Conservation (phyloP, 2,888 invertebrate species). For the Synergus laeviventris region DNA sequence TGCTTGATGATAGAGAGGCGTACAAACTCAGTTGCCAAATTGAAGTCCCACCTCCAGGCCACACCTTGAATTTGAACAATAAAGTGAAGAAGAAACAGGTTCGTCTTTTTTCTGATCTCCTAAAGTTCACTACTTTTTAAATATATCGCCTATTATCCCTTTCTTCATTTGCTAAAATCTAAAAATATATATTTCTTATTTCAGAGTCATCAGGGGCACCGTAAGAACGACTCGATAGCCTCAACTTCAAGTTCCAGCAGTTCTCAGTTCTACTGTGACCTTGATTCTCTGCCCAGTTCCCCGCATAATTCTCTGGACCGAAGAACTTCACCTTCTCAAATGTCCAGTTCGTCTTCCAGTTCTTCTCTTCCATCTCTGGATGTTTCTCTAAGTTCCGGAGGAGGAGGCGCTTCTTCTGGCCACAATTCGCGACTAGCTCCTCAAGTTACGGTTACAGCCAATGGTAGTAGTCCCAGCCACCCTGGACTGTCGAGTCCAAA, state of each 20-base stretch:
- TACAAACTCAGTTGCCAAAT: slow-evolving; percentile 93
- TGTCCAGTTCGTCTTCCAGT: slow-evolving; percentile 87
- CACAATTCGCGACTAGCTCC: slow-evolving; percentile 55
- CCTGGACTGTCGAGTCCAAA: slow-evolving; percentile 76
- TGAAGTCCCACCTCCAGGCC: slow-evolving; percentile 81
- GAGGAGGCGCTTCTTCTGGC: slow-evolving; percentile 71
- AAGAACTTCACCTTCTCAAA: slow-evolving; percentile 85
- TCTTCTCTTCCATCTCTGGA: slow-evolving; percentile 89
- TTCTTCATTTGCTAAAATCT: not conserved
- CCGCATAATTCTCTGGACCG: slow-evolving; percentile 89
- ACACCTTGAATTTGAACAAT: slow-evolving; percentile 67
- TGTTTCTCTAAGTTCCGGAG: slow-evolving; percentile 80
- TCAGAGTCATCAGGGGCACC: slow-evolving; percentile 80
- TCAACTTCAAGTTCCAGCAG: slow-evolving; percentile 92
- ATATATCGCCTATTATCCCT: not conserved
- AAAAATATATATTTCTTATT: not conserved
- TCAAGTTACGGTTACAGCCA: slow-evolving; percentile 67
- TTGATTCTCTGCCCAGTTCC: slow-evolving; percentile 83
- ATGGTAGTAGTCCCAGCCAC: slow-evolving; percentile 57
- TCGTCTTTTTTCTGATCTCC: not conserved
- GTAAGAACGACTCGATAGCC: slow-evolving; percentile 94
- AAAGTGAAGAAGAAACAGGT: slow-evolving; percentile 71
- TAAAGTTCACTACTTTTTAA: not conserved
- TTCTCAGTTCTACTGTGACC: slow-evolving; percentile 92
- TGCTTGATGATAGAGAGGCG: slow-evolving; percentile 94